These are phyloP conservation scores for Pelobates cultripes DNA, from an alignment of 2,797 vertebrate species.

Conservation along the genomic window DNA sequence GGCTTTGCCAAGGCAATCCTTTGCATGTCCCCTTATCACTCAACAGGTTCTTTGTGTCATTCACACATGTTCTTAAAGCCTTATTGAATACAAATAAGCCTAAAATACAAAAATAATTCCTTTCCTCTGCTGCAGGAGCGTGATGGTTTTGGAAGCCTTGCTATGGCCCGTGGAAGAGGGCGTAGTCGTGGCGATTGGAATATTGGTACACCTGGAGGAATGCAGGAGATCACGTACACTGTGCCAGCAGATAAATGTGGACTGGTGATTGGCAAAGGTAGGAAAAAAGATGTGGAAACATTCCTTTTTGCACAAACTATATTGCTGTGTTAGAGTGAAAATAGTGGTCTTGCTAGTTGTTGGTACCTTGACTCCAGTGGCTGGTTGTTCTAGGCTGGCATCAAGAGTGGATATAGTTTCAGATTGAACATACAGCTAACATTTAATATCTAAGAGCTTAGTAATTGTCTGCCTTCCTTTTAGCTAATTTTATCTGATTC, in stretches of 20 bases:
- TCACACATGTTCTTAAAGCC: too few species aligned
- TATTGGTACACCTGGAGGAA: constrained; percentile 80
- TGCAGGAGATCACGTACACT: constrained; percentile 95
- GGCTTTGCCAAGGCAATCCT: too few species aligned
- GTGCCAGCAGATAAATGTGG: constrained; percentile 97
- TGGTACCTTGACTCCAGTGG: too few species aligned
- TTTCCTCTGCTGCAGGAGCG: constrained; percentile 77
- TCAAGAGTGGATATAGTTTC: too few species aligned
- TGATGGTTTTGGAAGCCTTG: constrained; percentile 86
- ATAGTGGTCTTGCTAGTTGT: not conserved
- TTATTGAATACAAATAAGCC: too few species aligned
- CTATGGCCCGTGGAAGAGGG: constrained; percentile 82
- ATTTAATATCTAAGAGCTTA: too few species aligned
- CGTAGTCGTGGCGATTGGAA: constrained; percentile 87
- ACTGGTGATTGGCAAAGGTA: constrained; percentile 97
- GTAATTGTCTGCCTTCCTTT: too few species aligned
- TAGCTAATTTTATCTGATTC: too few species aligned
- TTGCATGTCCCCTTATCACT: too few species aligned
- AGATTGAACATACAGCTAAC: too few species aligned
- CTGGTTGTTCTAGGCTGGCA: too few species aligned
- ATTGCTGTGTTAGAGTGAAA: not conserved
- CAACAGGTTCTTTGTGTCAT: too few species aligned
- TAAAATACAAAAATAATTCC: not conserved
- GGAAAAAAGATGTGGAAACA: constrained; percentile 60
- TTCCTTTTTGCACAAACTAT: not conserved